Evolutionary conservation across 2,888 invertebrate genomes (phyloP).

Genomic region (Drosophila recens): DNA sequence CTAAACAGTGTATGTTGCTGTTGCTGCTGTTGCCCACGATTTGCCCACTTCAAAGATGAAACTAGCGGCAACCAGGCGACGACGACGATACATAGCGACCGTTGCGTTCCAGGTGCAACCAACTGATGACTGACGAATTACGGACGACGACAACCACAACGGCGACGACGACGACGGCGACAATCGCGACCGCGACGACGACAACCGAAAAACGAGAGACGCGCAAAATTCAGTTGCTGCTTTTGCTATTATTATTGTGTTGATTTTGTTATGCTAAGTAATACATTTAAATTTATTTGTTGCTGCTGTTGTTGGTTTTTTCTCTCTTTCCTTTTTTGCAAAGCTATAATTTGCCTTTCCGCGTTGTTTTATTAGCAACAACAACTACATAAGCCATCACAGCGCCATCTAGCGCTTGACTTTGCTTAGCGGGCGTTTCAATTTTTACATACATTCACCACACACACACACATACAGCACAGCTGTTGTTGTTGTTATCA

Average conservation of each 20-base stretch:
- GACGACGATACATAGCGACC: conserved; percentile 74
- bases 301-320: conserved; percentile 20
- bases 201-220: conserved; percentile 44
- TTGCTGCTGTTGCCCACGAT: conserved; percentile 40
- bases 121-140: conserved; percentile 39
- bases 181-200: conserved; percentile 18
- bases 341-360: conserved; percentile 61
- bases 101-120: conserved; percentile 60
- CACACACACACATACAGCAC: conserved; percentile 35
- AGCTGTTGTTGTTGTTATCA: conserved; percentile 47
- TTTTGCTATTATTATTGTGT: conserved; percentile 35
- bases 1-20: conserved; percentile 31
- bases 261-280: conserved; percentile 61
- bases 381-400: conserved; percentile 50
- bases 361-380: conserved; percentile 59
- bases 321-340: conserved; percentile 24
- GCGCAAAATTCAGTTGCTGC: conserved; percentile 22
- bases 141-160: conserved; percentile 23
- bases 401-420: conserved; percentile 73
- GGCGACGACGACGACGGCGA: conserved; percentile 3
- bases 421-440: conserved; percentile 65
- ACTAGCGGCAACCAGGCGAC: conserved; percentile 67
- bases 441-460: conserved; percentile 37
- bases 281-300: conserved; percentile 69
- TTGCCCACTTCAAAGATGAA: conserved; percentile 75